These are phyloP conservation scores for Pocillopora verrucosa DNA, from an alignment of 64 coral and sea anemone genomes.

Conservation along the genomic window DNA sequence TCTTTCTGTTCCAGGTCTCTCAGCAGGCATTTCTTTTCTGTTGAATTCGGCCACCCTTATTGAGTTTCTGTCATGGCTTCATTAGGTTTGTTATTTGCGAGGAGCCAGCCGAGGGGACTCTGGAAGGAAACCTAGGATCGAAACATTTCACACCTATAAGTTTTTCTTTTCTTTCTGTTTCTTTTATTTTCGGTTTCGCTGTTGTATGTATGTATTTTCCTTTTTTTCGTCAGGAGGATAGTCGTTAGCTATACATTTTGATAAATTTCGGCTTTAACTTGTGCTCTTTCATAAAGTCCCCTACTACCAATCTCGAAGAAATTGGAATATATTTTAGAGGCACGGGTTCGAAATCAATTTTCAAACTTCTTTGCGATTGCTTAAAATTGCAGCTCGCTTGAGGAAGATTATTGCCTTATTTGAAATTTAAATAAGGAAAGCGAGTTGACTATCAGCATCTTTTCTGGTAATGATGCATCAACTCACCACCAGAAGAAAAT, in stretches of 20 bases:
- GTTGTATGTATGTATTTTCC: no score
- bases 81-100: neutral
- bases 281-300: no score
- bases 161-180: no score
- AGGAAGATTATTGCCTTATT: no score
- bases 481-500: constrained; percentile 61
- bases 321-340: no score
- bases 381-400: no score
- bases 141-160: neutral
- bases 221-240: neutral
- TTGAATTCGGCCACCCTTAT: neutral
- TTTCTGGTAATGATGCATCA: neutral
- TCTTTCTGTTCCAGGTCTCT: neutral
- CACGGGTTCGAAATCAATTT: no score
- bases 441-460: neutral
- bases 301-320: no score
- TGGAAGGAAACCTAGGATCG: neutral
- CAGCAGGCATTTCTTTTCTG: neutral
- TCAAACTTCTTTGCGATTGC: no score
- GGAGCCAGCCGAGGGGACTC: constrained; percentile 2
- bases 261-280: neutral
- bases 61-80: neutral
- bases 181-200: no score
- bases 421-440: neutral
- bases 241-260: neutral